A percentile compares a stretch with the other conserved stretches of the same genome.
These are phyloP conservation scores for Polymixis lichenea DNA, from an alignment of 2,888 invertebrate genomes.

Conservation along the genomic window DNA sequence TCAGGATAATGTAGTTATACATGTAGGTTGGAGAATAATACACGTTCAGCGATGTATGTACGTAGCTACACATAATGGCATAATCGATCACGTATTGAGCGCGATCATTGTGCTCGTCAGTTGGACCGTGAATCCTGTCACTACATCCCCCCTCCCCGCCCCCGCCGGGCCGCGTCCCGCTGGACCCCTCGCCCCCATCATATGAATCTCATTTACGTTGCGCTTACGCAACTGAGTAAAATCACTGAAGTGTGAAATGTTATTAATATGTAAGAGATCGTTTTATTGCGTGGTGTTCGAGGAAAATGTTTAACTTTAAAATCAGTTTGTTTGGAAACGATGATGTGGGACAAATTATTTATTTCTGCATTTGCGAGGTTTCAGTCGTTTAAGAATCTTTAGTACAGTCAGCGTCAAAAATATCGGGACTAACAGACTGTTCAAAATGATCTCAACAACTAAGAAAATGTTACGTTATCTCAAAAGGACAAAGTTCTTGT, in stretches of 20 bases:
- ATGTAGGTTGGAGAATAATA: constrained; percentile 59
- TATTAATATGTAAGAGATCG: constrained; percentile 78
- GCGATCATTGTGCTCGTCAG: constrained; percentile 88
- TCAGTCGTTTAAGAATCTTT: background rate
- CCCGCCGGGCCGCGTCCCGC: constrained; percentile 60
- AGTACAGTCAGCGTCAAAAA: no score
- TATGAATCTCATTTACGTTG: constrained; percentile 88
- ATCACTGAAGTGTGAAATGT: constrained; percentile 83
- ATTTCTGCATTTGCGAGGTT: background rate
- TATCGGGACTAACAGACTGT: no score
- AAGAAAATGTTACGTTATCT: no score
- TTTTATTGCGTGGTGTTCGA: constrained; percentile 14
- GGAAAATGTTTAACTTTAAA: constrained; percentile 18
- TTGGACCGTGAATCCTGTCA: constrained; percentile 90
- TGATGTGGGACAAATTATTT: background rate
- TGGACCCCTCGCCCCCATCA: constrained; percentile 74
- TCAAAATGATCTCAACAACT: no score
- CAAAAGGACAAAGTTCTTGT: no score
- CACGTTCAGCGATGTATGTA: constrained; percentile 66
- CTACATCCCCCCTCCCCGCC: constrained; percentile 75
- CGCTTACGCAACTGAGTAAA: constrained; percentile 88
- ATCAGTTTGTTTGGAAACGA: constrained; percentile 11
- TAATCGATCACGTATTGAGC: constrained; percentile 90
- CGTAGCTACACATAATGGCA: constrained; percentile 82
- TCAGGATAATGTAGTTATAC: constrained; percentile 40